A percentile compares a stretch with the other conserved stretches of the same genome.
phyloP scores from a whole-genome alignment of 1,140 invertebrate genomes.

The Formica exsecta region DNA sequence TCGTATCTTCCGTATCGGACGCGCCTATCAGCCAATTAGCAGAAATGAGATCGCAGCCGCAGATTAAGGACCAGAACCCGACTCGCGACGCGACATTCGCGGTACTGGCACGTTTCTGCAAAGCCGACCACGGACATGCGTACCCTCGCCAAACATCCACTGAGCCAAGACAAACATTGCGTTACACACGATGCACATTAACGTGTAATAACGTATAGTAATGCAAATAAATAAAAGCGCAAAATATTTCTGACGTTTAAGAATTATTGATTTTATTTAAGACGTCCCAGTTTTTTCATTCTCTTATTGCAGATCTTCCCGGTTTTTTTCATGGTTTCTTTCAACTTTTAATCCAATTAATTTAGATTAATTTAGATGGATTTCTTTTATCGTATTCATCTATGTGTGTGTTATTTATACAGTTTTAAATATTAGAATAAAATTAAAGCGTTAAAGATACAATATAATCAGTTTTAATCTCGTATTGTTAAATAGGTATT shows the following conservation, averaged over 20 bases:
- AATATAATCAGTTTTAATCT: neutral
- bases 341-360: neutral
- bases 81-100: conserved; percentile 64
- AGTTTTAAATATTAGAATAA: neutral
- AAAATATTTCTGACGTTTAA: neutral
- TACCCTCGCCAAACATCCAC: conserved; percentile 35
- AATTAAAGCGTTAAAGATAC: neutral
- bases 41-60: conserved; percentile 74
- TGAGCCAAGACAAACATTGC: conserved; percentile 40
- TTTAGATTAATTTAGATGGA: neutral
- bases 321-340: neutral
- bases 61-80: conserved; percentile 70
- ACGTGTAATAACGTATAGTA: neutral
- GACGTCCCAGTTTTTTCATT: neutral
- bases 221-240: neutral
- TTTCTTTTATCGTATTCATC: neutral
- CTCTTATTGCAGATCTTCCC: neutral
- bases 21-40: conserved; percentile 76
- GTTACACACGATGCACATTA: neutral
- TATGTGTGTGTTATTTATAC: neutral
- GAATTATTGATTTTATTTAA: neutral
- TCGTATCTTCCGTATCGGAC: conserved; percentile 71
- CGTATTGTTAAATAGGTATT: neutral
- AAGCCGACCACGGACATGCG: conserved; percentile 37
- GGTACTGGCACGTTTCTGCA: conserved; percentile 65